Base-by-base conservation (phyloP, 2,113 vertebrate genomes). In the Toxotes chatareus region DNA sequence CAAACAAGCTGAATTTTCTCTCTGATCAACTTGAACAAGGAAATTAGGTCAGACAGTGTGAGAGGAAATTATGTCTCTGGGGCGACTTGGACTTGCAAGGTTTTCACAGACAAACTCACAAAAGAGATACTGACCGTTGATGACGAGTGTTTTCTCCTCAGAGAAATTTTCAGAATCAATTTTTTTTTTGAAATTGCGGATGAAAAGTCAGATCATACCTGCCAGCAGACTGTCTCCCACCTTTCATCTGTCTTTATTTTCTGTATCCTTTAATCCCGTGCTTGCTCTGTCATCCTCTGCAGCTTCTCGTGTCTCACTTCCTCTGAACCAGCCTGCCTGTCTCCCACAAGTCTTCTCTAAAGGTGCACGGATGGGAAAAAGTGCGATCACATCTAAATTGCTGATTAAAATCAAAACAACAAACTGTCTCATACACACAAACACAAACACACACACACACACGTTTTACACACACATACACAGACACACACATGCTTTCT, bases 401-500 rank as follows among this genome's bases (percentile, higher is more conserved):
- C 72, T 84, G 81, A 88, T 88, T 88, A 72, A 77, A 87, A 85
- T 88, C 84, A 85, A 88, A 91, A 85, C 82, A 89, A 83, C 72
- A 83, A 57, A 64, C 75, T 79, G 14, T 56, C 80, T n/a, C 62
- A 0, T 60, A 31, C 73, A 64, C 62, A 66, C 42, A 57, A 51
- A 36, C 57, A 23, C 63, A 59, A 32, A 42, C 44, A 40, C 51
- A 49, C 59, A 36, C 34, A 56, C 49, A 34, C 64, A 68, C 51
- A 67, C 56, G 38, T 40, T 40, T 40, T 6, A 76, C 61, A 79
- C 51, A 76, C 17, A 47, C 79, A 53, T 1, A 27, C 49, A 59
- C n/a, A n/a, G n/a, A n/a, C 61, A 68, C 67, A 73, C n/a, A 31
- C 53, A 82, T 12, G 5, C 46, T 68, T 87, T 80, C 57, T 82